These are phyloP conservation scores for Entosphenus tridentatus DNA, from an alignment of 2,113 vertebrate genomes.

Conservation along the genomic window DNA sequence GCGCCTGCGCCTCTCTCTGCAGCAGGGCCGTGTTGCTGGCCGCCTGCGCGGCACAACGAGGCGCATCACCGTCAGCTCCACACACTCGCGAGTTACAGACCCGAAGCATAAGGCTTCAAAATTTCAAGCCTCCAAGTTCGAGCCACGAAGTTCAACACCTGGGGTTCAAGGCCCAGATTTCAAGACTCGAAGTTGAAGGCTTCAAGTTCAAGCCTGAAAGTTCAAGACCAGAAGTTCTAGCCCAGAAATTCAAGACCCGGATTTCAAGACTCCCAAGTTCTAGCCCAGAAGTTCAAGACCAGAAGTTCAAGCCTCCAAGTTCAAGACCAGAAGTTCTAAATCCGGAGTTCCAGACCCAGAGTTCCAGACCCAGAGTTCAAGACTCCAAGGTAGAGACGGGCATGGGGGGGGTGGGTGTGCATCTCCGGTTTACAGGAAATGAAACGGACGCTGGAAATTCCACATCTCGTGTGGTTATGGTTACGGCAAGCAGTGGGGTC, in stretches of 20 bases:
- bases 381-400: neutral
- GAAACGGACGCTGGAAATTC: neutral
- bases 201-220: neutral
- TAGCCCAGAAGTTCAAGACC: neutral
- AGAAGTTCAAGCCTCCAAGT: neutral
- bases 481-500: neutral
- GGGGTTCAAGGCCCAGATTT: neutral
- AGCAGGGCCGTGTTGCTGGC: constrained; percentile 1
- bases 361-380: neutral
- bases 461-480: neutral
- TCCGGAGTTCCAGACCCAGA: neutral
- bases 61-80: too few species aligned
- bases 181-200: neutral
- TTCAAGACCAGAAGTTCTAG: neutral
- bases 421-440: neutral
- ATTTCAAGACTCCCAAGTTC: neutral
- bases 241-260: neutral
- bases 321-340: neutral
- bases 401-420: neutral
- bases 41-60: neutral
- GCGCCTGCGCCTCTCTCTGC: neutral
- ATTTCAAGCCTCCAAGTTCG: neutral
- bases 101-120: neutral
- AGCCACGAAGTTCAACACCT: neutral
- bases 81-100: neutral